Percentiles rank a stretch among this genome's conserved stretches.
Conservation (phyloP, 2,888 invertebrate species). For the Gari tellinella region DNA sequence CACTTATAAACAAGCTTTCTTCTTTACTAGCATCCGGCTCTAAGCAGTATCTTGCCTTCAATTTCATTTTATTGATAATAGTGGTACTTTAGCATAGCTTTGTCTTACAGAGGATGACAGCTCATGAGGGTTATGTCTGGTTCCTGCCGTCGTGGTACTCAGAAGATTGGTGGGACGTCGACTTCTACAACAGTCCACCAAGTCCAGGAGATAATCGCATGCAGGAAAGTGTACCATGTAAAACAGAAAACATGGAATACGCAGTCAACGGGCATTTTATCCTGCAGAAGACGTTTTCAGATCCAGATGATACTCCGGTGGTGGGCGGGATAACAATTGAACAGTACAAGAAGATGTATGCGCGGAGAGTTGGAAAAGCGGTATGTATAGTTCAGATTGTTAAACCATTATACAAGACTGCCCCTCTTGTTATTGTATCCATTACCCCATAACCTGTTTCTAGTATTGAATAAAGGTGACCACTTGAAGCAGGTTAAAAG, state of each 20-base stretch:
- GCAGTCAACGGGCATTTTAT: constrained; percentile 91
- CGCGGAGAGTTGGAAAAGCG: constrained; percentile 67
- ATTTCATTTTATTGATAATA: too few relatives aligned
- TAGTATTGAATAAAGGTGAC: too few relatives aligned
- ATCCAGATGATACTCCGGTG: constrained; percentile 87
- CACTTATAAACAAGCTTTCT: too few relatives aligned
- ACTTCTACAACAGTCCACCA: constrained; percentile 82
- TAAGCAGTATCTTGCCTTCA: too few relatives aligned
- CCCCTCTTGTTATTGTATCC: too few relatives aligned
- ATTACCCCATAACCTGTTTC: too few relatives aligned
- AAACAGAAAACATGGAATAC: constrained; percentile 87
- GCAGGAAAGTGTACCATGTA: constrained; percentile 87
- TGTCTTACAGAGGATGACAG: constrained; percentile 83
- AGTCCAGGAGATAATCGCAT: constrained; percentile 63
- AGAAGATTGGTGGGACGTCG: constrained; percentile 87
- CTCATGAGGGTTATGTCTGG: constrained; percentile 91
- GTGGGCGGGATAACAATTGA: constrained; percentile 87
- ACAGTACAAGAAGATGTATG: constrained; percentile 86
- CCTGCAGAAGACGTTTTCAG: constrained; percentile 89
- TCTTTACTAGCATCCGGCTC: too few relatives aligned
- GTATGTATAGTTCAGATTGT: constrained; percentile 62
- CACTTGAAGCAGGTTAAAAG: too few relatives aligned
- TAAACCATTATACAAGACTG: too few relatives aligned
- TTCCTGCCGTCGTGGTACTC: constrained; percentile 90
- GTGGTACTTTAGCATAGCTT: too few relatives aligned